phyloP scores from a whole-genome alignment of 2,888 invertebrate species.

The Volucella bombylans region DNA sequence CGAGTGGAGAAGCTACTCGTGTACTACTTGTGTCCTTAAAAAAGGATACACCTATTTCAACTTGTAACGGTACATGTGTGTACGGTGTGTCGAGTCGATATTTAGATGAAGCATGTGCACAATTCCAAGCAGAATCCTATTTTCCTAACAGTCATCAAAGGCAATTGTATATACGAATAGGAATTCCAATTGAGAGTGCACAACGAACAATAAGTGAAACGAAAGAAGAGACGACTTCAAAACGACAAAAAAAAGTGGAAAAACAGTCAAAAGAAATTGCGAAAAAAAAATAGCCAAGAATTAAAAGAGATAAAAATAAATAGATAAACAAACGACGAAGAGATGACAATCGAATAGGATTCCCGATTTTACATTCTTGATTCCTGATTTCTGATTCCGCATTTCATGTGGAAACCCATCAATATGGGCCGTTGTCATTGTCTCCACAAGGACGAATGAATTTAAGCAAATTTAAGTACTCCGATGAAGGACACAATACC shows the following conservation, averaged over 20 bases:
- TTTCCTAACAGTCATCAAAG: constrained; percentile 58
- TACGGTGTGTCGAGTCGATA: constrained; percentile 21
- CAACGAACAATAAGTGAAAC: constrained; percentile 29
- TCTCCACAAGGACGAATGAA: constrained; percentile 28
- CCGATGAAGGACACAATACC: neutral
- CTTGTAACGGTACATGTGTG: neutral
- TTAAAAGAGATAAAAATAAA: constrained; percentile 55
- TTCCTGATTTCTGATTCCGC: neutral
- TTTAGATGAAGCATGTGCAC: constrained; percentile 53
- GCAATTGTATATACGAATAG: constrained; percentile 71
- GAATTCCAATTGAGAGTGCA: constrained; percentile 69
- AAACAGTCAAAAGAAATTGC: neutral
- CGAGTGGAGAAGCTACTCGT: no score
- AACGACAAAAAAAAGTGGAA: constrained; percentile 3
- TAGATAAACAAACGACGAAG: constrained; percentile 48
- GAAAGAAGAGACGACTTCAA: constrained; percentile 2
- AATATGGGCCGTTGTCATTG: constrained; percentile 39
- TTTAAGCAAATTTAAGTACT: constrained; percentile 15
- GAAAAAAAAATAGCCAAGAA: neutral
- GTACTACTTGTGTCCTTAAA: neutral
- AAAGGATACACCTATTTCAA: constrained; percentile 16
- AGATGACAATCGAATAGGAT: constrained; percentile 41
- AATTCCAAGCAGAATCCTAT: constrained; percentile 49
- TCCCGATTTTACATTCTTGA: no score
- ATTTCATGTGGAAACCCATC: constrained; percentile 12